Evolutionary conservation across 2,797 vertebrate genomes (phyloP).

Genomic region (Tadarida brasiliensis): DNA sequence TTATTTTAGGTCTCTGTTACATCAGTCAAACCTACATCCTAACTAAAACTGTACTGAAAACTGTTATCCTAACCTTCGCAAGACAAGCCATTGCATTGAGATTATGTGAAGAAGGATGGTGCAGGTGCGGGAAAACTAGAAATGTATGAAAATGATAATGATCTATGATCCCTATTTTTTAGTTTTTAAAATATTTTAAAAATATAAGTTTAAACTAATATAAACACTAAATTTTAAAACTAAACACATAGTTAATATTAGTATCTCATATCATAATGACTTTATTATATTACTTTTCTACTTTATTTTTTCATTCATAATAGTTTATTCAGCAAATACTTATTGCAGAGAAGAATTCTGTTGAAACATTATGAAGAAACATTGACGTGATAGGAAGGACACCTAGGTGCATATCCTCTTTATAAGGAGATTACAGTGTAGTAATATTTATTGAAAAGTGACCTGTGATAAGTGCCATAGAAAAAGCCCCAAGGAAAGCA

Average conservation of each 20-base stretch:
- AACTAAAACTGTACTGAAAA: neutral
- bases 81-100: neutral
- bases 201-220: neutral
- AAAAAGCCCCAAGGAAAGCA: neutral
- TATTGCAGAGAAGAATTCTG: slow-evolving; percentile 35
- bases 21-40: neutral
- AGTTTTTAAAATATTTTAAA: neutral
- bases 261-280: neutral
- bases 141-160: slow-evolving; percentile 5
- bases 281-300: slow-evolving; percentile 35
- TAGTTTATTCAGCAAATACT: slow-evolving; percentile 20
- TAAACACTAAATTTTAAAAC: slow-evolving; percentile 29
- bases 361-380: neutral
- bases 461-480: neutral
- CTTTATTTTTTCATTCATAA: slow-evolving; percentile 1
- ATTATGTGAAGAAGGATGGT: slow-evolving; percentile 11
- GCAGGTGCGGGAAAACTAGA: neutral
- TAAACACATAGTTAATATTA: neutral
- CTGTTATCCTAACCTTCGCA: neutral
- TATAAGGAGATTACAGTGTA: neutral
- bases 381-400: neutral
- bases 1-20: neutral
- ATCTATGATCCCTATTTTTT: neutral
- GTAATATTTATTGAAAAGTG: neutral
- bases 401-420: neutral